Conservation (phyloP, 2,888 invertebrate species). For the Muschampia plurimacula region DNA sequence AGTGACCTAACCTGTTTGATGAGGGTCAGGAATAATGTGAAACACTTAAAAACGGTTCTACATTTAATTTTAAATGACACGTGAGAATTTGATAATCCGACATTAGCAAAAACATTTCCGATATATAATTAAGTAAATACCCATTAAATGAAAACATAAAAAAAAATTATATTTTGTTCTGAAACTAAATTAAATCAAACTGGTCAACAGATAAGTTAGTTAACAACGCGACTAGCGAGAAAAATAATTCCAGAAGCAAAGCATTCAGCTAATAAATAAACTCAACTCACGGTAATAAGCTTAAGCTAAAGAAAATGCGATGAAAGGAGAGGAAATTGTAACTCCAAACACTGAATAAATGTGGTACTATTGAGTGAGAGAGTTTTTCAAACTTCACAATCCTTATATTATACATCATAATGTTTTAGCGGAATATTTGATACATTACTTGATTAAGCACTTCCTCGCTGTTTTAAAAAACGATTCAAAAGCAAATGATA, state of each 20-base stretch:
- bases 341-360: neutral
- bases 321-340: neutral
- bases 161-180: no score
- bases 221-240: no score
- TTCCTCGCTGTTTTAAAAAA: neutral
- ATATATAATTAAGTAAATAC: no score
- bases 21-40: slow-evolving; percentile 29
- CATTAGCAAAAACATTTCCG: neutral
- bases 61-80: neutral
- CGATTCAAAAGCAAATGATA: neutral
- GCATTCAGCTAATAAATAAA: no score
- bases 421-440: neutral
- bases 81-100: slow-evolving; percentile 1
- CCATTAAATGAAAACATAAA: no score
- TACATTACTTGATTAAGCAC: neutral
- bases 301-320: no score
- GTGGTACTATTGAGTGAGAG: no score
- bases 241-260: no score
- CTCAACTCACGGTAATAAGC: no score
- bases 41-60: slow-evolving; percentile 26
- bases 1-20: slow-evolving; percentile 33
- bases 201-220: no score
- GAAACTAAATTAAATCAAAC: no score
- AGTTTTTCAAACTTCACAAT: no score
- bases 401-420: neutral